These are phyloP conservation scores for Dermolepida albohirtum DNA, from an alignment of 2,888 invertebrate genomes.

Conservation along the genomic window DNA sequence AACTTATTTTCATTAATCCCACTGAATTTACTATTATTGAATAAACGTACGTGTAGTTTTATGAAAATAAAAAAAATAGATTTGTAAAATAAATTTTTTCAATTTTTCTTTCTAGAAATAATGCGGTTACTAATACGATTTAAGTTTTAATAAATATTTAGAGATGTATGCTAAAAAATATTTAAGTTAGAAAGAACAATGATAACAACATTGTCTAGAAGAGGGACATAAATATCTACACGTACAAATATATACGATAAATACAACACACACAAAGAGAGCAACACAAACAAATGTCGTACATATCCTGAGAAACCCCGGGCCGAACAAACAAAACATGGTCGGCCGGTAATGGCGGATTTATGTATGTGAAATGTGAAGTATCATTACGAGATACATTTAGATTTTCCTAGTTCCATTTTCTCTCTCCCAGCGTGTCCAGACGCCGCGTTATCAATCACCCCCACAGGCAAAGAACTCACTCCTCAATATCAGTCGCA, in stretches of 20 bases:
- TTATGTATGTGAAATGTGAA: conserved; percentile 38
- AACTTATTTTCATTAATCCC: no score
- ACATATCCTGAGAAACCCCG: conserved; percentile 17
- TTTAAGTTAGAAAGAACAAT: no score
- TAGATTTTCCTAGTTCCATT: conserved; percentile 41
- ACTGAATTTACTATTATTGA: no score
- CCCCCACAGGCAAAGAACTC: conserved; percentile 17
- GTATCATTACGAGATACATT: conserved; percentile 43
- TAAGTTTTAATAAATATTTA: no score
- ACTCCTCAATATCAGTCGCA: conserved; percentile 50
- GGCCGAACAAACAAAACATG: conserved; percentile 30
- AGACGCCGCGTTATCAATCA: conserved; percentile 43
- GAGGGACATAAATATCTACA: not conserved
- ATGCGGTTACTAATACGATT: no score
- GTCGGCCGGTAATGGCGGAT: conserved; percentile 37
- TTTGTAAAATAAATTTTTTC: no score
- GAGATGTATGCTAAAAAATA: no score
- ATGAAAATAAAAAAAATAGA: no score
- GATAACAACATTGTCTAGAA: no score
- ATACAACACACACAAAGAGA: not conserved
- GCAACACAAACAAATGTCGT: conserved; percentile 31
- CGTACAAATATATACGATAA: not conserved
- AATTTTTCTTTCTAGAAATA: no score
- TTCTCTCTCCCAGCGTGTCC: conserved; percentile 27
- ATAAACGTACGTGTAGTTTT: no score